Percentiles rank a stretch among this genome's conserved stretches.
Conservation (phyloP, 2,797 vertebrate genomes). For the Furcifer pardalis region DNA sequence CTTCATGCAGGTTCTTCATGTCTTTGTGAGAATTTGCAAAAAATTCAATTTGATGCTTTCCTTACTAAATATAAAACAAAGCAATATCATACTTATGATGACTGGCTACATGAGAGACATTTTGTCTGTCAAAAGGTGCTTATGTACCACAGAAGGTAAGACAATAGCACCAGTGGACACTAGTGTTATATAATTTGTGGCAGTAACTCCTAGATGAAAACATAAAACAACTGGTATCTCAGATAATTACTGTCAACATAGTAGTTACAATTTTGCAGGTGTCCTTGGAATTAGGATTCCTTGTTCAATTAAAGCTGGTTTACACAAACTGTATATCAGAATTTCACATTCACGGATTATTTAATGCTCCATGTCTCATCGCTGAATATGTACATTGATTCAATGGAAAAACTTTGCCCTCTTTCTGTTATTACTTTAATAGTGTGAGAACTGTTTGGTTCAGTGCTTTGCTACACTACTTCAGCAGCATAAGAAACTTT, state of each 20-base stretch:
- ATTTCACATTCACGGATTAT: background rate
- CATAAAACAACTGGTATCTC: background rate
- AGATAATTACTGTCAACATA: background rate
- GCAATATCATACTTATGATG: background rate
- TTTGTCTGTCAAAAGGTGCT: background rate
- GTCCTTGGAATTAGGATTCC: background rate
- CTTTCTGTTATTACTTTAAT: background rate
- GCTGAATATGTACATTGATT: background rate
- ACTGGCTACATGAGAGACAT: background rate
- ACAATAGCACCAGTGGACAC: slow-evolving; percentile 14
- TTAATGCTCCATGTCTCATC: background rate
- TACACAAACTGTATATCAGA: background rate
- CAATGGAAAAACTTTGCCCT: background rate
- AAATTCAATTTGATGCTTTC: background rate
- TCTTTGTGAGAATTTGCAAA: slow-evolving; percentile 6
- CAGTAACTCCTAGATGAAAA: background rate
- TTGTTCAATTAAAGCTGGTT: background rate
- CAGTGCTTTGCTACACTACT: background rate
- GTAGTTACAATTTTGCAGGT: background rate
- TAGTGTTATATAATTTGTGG: background rate
- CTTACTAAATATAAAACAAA: slow-evolving; percentile 13
- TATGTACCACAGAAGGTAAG: background rate
- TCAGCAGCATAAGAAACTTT: background rate
- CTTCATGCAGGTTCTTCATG: background rate
- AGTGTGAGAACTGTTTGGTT: background rate